Conservation (phyloP, 2,797 vertebrate genomes). For the Atherinosoma microstoma region DNA sequence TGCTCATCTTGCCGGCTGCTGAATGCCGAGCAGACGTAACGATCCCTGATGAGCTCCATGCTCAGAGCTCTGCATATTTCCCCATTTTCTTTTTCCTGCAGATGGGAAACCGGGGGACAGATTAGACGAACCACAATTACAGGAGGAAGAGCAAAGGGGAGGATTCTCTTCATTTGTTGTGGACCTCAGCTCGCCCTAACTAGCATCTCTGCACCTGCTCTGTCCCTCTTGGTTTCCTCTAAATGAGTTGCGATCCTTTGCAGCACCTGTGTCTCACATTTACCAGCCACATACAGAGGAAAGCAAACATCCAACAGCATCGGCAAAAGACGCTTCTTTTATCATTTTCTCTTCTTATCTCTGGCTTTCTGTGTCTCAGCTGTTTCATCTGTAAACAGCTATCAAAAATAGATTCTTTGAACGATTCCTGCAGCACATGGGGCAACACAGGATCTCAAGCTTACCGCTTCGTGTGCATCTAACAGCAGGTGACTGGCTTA, state of each 20-base stretch:
- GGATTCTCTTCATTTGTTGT: slow-evolving; percentile 48
- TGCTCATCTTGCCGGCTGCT: slow-evolving; percentile 43
- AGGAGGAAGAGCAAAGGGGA: slow-evolving; percentile 47
- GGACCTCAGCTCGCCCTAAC: slow-evolving; percentile 51
- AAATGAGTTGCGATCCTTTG: slow-evolving; percentile 57
- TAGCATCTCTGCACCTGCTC: slow-evolving; percentile 54
- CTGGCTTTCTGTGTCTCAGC: slow-evolving; percentile 6
- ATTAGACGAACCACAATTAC: slow-evolving; percentile 66
- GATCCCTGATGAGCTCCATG: slow-evolving; percentile 7
- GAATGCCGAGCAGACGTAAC: slow-evolving; percentile 42
- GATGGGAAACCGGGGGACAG: slow-evolving; percentile 55
- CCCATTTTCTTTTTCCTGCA: background rate
- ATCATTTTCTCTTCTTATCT: slow-evolving; percentile 21
- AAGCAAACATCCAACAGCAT: slow-evolving; percentile 45
- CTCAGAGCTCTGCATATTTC: slow-evolving; percentile 18
- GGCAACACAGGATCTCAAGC: slow-evolving; percentile 9
- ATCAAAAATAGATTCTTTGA: slow-evolving; percentile 54
- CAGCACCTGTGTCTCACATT: slow-evolving; percentile 63
- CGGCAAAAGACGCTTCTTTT: slow-evolving; percentile 31
- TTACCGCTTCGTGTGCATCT: slow-evolving; percentile 11
- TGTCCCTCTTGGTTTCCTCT: slow-evolving; percentile 51
- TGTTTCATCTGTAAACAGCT: slow-evolving; percentile 33
- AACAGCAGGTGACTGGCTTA: slow-evolving; percentile 9
- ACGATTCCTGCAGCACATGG: slow-evolving; percentile 28
- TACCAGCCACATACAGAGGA: slow-evolving; percentile 6